Base-by-base conservation (phyloP, 2,888 invertebrate species). In the Xestobium rufovillosum region DNA sequence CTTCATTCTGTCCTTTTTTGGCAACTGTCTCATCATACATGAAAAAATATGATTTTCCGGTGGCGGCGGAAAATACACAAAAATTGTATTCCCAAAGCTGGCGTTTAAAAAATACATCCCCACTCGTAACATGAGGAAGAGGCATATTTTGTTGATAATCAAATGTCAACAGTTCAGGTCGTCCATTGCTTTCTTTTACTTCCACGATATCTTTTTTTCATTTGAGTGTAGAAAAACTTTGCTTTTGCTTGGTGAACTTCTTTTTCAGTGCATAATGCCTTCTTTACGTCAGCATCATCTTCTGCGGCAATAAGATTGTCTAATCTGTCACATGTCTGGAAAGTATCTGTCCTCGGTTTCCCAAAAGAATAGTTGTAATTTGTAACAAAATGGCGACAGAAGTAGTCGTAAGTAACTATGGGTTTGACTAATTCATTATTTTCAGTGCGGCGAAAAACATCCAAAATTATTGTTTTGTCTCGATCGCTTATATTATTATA, bases 61-160 rank as follows among this genome's bases (percentile, higher is more conserved):
- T 41, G 36, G 40, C 48, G 17, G 32, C 44, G 12, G 44, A 45
- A 36, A 42, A 38, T 11, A 51, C 34, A 26, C 47, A 47, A 36
- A 49, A 44, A 27, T 50, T 50, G 29, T 42, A 48, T 12, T 41
- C 27, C 43, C 48, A 50, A 26, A 47, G 34, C 40, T 46, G 46
- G 14, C 42, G 31, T 31, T 35, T 31, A 29, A 43, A 45, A 17
- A 47, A 49, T 1, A 43, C 45, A 14, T 48, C 43, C 17, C 44
- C 40, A 33, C 39, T 37, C n/a, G 44, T 39, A n/a, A 43, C 42
- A 31, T 41, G 44, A 14, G 45, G 42, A 13, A 46, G 28, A 9
- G 45, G 48, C 30, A 41, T 26, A 40, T 47, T 48, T 40, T 48
- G 45, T 34, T 48, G 46, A 27, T 39, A 41, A 36, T 46, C 46